Conservation (phyloP, 1,140 invertebrate species). For the Zaprionus taronus region DNA sequence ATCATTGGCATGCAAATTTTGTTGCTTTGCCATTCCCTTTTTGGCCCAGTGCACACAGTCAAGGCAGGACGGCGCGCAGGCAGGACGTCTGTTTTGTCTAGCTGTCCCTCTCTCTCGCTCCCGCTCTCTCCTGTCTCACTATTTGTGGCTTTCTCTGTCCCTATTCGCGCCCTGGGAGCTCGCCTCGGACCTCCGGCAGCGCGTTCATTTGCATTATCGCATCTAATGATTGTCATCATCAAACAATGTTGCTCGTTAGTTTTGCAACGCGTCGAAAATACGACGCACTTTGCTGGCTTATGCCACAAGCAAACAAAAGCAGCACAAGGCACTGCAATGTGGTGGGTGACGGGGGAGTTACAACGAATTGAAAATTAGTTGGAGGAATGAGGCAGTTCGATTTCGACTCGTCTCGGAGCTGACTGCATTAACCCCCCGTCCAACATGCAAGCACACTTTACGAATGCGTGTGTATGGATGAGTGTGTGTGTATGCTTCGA, state of each 20-base stretch:
- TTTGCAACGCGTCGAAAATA: conserved; percentile 46
- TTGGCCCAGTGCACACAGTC: not conserved
- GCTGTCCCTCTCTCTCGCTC: not conserved
- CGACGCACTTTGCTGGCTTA: conserved; percentile 39
- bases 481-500: conserved; percentile 11
- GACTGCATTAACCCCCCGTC: not conserved
- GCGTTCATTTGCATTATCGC: conserved; percentile 80
- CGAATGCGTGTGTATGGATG: not conserved
- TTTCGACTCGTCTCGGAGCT: not conserved
- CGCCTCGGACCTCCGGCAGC: conserved; percentile 22
- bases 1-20: conserved; percentile 75
- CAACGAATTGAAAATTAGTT: not conserved
- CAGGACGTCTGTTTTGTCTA: conserved; percentile 41
- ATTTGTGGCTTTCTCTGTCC: not conserved
- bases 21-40: conserved; percentile 20
- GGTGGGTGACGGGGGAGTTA: not conserved
- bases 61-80: conserved; percentile 31
- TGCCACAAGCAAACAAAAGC: conserved; percentile 32
- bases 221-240: conserved; percentile 83
- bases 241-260: conserved; percentile 81
- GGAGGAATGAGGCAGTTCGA: not conserved
- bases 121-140: not conserved
- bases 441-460: not conserved
- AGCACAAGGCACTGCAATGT: not conserved
- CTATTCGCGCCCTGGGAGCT: not conserved